These are phyloP conservation scores for Corythornis cristatus DNA, from an alignment of 2,113 vertebrate genomes.

Conservation along the genomic window DNA sequence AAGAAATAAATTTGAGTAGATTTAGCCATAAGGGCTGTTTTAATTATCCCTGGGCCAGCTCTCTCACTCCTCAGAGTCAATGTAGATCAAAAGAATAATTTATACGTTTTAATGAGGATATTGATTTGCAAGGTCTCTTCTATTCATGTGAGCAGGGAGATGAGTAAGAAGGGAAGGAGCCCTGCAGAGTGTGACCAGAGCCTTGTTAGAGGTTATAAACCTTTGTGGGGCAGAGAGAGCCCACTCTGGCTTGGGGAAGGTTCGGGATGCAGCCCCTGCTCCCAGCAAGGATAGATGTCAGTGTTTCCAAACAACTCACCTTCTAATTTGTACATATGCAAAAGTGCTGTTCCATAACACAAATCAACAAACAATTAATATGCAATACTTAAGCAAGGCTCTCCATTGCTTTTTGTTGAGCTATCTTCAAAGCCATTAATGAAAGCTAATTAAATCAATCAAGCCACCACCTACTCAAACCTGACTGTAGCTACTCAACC, in stretches of 20 bases:
- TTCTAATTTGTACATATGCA: constrained; percentile 47
- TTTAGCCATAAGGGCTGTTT: not conserved
- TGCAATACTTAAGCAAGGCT: constrained; percentile 24
- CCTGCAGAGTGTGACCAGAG: not conserved
- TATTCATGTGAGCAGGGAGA: not conserved
- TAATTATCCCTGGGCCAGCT: not conserved
- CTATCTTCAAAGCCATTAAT: constrained; percentile 36
- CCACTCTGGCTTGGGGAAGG: not conserved
- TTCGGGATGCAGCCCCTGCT: not conserved
- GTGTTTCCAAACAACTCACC: constrained; percentile 58
- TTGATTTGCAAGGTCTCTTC: not conserved
- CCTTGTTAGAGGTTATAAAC: not conserved
- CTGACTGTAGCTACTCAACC: not conserved
- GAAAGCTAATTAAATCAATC: constrained; percentile 74
- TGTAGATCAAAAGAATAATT: constrained; percentile 18
- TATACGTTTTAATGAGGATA: constrained; percentile 22
- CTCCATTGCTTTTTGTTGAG: constrained; percentile 49
- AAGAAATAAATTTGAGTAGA: not conserved
- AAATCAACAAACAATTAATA: constrained; percentile 62
- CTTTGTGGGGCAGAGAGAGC: not conserved
- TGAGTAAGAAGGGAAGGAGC: fast-evolving
- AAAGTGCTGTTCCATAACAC: constrained; percentile 9
- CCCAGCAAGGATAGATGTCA: not conserved
- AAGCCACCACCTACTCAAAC: constrained; percentile 14
- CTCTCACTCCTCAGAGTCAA: not conserved